Evolutionary conservation across 2,888 invertebrate species (phyloP), one percentile per base, ranked within the genome.

Genomic region (Pristionchus maxplancki): DNA sequence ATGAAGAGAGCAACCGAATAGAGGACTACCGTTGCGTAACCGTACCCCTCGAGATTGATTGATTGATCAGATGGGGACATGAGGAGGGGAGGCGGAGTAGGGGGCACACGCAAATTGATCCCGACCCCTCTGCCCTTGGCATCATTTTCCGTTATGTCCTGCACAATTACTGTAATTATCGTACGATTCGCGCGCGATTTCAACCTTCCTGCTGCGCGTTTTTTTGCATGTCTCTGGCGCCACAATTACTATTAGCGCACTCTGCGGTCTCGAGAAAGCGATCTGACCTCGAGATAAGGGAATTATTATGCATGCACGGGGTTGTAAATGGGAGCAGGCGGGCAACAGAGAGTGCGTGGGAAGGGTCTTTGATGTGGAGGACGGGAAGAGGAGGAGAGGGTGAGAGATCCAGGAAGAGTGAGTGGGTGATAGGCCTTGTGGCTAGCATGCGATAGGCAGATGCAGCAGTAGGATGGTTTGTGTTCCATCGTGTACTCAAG

Each of bases 1-100:
- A 37, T 78, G 74, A 20, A 78, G 74, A 71, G 37, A 71, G 37
- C 28, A 24, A 40, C 20, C n/a, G n/a, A 8, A 71, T 11, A n/a
- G 71, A n/a, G n/a, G n/a, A 78, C 44, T 28, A 20, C 15, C 44
- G 74, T 78, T 78, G 74, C 74, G 74, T 78, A 40, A 78, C 44
- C 28, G 44, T 78, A 40, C n/a, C 44, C 44, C n/a, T 44, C 74
- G 74, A 44, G 44, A 44, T 78, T 44, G 74, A 78, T 78, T 78
- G 74, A 78, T 44, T 78, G 74, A 78, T 78, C 74, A 78, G 74
- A n/a, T 44, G 74, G 74, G 44, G 74, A 44, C 44, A 44, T 44
- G 31, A 28, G 31, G 24, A n/a, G 44, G 44, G 44, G 74, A 44
- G 20, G 6, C 8, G 8, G 64, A 28, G 58, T 2, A 8, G 48